Conservation (phyloP, 1,140 invertebrate species). For the Batillaria attramentaria region DNA sequence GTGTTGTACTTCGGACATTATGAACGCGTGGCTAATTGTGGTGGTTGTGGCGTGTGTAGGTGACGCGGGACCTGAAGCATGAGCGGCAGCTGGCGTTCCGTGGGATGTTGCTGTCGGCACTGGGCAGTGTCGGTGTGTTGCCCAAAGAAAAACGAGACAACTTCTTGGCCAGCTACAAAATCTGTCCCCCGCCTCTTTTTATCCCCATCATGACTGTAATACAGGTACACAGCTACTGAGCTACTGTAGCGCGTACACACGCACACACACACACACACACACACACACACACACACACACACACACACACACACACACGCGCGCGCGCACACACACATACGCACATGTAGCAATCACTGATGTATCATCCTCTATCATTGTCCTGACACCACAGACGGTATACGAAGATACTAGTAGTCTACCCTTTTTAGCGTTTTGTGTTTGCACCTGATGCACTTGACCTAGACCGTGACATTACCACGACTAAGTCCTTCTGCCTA, state of each 20-base stretch:
- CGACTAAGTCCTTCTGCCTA: too few species aligned
- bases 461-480: too few species aligned
- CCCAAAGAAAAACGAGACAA: conserved; percentile 38
- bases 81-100: conserved; percentile 23
- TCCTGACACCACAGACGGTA: too few species aligned
- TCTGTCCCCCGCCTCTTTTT: conserved; percentile 94
- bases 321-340: neutral
- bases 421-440: too few species aligned
- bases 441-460: too few species aligned
- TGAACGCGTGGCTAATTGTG: too few species aligned
- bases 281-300: neutral
- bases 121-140: conserved; percentile 27
- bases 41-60: too few species aligned
- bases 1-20: too few species aligned
- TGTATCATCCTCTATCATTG: neutral
- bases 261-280: neutral
- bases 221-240: conserved; percentile 78
- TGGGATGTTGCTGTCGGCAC: conserved; percentile 23
- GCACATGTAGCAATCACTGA: too few species aligned
- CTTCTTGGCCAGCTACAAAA: conserved; percentile 86
- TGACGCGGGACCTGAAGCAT: conserved; percentile 9
- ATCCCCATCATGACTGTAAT: conserved; percentile 92
- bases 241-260: neutral
- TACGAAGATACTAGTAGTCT: too few species aligned
- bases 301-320: neutral